These are phyloP conservation scores for Rhynchophorus ferrugineus DNA, from an alignment of 1,140 invertebrate genomes.

Conservation along the genomic window DNA sequence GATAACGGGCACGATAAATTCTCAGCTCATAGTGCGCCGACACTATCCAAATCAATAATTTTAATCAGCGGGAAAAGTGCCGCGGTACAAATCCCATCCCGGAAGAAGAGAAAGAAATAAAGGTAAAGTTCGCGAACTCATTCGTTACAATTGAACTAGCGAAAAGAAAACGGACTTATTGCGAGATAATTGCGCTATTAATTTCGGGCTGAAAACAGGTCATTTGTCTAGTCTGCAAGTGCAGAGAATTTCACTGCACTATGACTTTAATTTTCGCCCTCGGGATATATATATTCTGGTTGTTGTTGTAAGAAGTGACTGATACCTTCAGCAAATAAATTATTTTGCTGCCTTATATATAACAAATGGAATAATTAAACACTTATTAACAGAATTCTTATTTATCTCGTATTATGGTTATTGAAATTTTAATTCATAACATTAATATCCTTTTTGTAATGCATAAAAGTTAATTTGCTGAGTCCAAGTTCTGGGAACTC, in stretches of 20 bases:
- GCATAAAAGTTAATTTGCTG: too few species aligned
- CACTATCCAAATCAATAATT: slow-evolving; percentile 10
- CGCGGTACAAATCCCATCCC: slow-evolving; percentile 3
- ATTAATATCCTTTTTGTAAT: too few species aligned
- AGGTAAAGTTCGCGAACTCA: slow-evolving; percentile 17
- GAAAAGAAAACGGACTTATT: slow-evolving; percentile 22
- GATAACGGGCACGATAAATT: background rate
- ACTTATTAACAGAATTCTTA: too few species aligned
- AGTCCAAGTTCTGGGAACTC: too few species aligned
- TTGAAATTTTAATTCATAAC: too few species aligned
- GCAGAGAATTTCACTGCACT: slow-evolving; percentile 9
- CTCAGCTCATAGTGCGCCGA: background rate
- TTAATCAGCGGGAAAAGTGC: slow-evolving; percentile 17
- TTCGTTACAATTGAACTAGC: slow-evolving; percentile 19
- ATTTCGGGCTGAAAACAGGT: slow-evolving; percentile 17
- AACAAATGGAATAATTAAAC: too few species aligned
- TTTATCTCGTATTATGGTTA: too few species aligned
- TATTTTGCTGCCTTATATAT: too few species aligned
- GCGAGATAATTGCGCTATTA: slow-evolving; percentile 24
- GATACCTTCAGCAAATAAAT: too few species aligned
- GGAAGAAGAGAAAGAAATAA: slow-evolving; percentile 2
- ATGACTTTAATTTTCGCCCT: slow-evolving; percentile 11
- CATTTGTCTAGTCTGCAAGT: slow-evolving; percentile 20
- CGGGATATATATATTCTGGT: slow-evolving; percentile 9
- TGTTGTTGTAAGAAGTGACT: too few species aligned